These are phyloP conservation scores for Rotaria socialis DNA, from an alignment of 2,888 invertebrate species.

Conservation along the genomic window DNA sequence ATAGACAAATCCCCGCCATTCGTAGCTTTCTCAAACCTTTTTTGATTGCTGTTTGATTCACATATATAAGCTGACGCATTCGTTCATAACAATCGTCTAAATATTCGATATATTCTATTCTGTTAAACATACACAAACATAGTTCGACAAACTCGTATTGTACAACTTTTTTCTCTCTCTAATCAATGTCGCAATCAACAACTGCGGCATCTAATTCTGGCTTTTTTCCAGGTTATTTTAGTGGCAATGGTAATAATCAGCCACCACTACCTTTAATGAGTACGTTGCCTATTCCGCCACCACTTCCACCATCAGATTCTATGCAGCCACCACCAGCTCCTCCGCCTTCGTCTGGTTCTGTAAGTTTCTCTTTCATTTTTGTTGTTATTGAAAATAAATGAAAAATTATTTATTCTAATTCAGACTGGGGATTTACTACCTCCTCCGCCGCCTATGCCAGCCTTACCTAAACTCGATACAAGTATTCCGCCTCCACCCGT, in stretches of 20 bases:
- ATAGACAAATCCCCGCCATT: not conserved
- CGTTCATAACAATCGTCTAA: not conserved
- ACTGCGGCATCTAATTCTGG: not conserved
- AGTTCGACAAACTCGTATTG: not conserved
- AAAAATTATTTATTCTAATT: not conserved
- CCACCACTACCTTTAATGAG: not conserved
- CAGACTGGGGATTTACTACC: not conserved
- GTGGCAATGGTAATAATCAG: not conserved
- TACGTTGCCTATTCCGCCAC: not conserved
- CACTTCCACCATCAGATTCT: not conserved
- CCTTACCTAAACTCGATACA: not conserved
- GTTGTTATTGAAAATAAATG: not conserved
- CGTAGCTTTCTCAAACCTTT: not conserved
- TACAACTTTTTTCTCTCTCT: not conserved
- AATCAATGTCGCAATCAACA: not conserved
- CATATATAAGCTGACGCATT: not conserved
- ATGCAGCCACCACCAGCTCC: not conserved
- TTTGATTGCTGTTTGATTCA: not conserved
- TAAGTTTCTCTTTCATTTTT: not conserved
- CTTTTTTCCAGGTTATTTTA: slow-evolving; percentile 10
- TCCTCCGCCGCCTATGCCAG: not conserved
- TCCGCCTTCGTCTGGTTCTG: not conserved
- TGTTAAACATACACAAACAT: not conserved
- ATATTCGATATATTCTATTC: not conserved
- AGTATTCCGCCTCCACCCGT: not conserved